These are phyloP conservation scores for Holacanthus passer DNA, from an alignment of 2,113 vertebrate genomes.

Conservation along the genomic window DNA sequence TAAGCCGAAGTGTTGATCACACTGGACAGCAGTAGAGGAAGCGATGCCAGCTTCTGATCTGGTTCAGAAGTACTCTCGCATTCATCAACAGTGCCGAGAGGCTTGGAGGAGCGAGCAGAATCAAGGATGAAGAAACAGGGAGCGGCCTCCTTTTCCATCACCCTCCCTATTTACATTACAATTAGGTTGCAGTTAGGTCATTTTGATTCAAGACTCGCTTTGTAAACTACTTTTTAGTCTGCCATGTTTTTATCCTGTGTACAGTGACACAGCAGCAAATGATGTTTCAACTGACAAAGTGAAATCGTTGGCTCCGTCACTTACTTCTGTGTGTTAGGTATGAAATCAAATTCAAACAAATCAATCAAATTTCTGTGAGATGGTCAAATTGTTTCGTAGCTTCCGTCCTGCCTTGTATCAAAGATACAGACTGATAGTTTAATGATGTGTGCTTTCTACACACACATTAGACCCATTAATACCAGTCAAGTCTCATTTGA, in stretches of 20 bases:
- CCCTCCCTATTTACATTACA: neutral
- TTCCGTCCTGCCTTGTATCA: neutral
- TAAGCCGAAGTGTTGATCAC: neutral
- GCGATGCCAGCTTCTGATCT: neutral
- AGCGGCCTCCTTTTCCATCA: neutral
- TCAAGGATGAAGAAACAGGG: neutral
- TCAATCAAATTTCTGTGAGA: neutral
- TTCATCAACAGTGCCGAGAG: neutral
- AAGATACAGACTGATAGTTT: neutral
- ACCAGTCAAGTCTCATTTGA: neutral
- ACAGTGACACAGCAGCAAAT: neutral
- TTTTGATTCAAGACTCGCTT: neutral
- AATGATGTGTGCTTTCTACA: neutral
- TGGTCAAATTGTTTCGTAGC: neutral
- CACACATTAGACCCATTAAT: neutral
- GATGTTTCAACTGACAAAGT: neutral
- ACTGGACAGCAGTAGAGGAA: neutral
- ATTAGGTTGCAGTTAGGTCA: neutral
- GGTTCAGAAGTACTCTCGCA: neutral
- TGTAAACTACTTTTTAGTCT: neutral
- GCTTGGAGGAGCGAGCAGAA: neutral
- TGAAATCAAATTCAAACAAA: neutral
- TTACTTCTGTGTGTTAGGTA: neutral
- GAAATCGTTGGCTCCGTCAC: neutral
- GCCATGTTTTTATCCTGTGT: neutral